phyloP scores from a whole-genome alignment of 2,888 invertebrate genomes.

The Synanthedon tipuliformis region DNA sequence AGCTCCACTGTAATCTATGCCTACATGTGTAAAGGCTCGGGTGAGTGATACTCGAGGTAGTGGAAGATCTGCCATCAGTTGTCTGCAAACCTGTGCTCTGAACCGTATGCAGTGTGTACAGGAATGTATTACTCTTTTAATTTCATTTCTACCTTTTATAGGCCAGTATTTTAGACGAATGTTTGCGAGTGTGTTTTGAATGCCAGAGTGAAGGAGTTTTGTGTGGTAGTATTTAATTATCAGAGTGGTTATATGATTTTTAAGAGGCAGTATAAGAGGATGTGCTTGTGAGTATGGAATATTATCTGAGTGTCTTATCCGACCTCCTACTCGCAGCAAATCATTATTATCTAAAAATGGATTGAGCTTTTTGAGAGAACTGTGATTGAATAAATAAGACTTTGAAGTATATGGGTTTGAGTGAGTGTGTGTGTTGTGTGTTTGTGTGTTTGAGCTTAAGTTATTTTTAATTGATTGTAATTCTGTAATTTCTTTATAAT shows the following conservation, averaged over 20 bases:
- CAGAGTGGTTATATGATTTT: slow-evolving; percentile 5
- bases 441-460: too few relatives aligned
- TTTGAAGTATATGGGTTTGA: neutral
- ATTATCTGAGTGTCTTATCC: slow-evolving; percentile 5
- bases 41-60: slow-evolving; percentile 4
- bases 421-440: too few relatives aligned
- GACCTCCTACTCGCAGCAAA: slow-evolving; percentile 5
- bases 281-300: slow-evolving; percentile 6
- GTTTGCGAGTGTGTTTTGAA: slow-evolving; percentile 3
- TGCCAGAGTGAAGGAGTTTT: slow-evolving; percentile 5
- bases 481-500: neutral
- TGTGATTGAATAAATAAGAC: neutral
- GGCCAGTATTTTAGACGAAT: slow-evolving; percentile 4
- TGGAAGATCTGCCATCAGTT: slow-evolving; percentile 6
- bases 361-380: neutral
- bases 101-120: slow-evolving; percentile 4
- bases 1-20: slow-evolving; percentile 8
- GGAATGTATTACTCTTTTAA: slow-evolving; percentile 1
- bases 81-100: slow-evolving; percentile 5
- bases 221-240: slow-evolving; percentile 1
- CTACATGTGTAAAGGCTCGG: slow-evolving; percentile 6
- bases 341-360: slow-evolving; percentile 1
- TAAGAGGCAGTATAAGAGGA: slow-evolving; percentile 6
- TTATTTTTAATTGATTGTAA: neutral
- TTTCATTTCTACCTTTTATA: slow-evolving; percentile 1